A percentile compares a stretch with the other conserved stretches of the same genome.
phyloP scores from a whole-genome alignment of 2,888 invertebrate genomes.

The Xanthia togata region DNA sequence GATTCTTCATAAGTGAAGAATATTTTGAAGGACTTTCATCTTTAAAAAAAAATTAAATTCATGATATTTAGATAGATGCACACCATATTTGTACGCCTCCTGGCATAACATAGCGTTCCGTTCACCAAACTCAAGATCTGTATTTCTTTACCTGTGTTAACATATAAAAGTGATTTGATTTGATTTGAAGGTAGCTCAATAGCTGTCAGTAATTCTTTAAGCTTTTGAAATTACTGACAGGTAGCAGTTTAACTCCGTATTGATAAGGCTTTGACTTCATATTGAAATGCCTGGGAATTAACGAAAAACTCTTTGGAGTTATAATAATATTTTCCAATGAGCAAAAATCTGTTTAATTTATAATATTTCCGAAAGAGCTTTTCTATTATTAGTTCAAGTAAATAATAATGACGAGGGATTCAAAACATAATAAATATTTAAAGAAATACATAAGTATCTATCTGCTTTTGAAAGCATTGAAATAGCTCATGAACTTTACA shows the following conservation, averaged over 20 bases:
- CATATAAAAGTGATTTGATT: too few species aligned
- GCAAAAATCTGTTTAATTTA: too few species aligned
- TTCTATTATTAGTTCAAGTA: too few species aligned
- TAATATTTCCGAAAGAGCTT: not conserved
- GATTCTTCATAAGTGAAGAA: constrained; percentile 8
- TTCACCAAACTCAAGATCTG: too few species aligned
- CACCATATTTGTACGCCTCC: too few species aligned
- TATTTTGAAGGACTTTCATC: constrained; percentile 9
- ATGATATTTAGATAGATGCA: too few species aligned
- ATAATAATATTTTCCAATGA: not conserved
- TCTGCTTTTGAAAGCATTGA: constrained; percentile 1
- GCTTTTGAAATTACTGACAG: not conserved
- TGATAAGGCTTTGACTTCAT: not conserved
- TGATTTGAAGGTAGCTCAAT: too few species aligned
- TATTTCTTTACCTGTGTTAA: too few species aligned
- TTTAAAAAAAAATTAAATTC: too few species aligned
- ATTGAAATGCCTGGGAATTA: not conserved
- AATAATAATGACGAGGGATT: not conserved
- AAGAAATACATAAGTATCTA: not conserved
- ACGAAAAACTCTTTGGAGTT: not conserved
- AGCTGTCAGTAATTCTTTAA: not conserved
- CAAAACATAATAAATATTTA: not conserved
- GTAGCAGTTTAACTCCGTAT: not conserved
- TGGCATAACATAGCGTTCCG: too few species aligned
- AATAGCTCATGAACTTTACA: constrained; percentile 28